phyloP scores from a whole-genome alignment of 2,113 vertebrate species.

The Channa argus region DNA sequence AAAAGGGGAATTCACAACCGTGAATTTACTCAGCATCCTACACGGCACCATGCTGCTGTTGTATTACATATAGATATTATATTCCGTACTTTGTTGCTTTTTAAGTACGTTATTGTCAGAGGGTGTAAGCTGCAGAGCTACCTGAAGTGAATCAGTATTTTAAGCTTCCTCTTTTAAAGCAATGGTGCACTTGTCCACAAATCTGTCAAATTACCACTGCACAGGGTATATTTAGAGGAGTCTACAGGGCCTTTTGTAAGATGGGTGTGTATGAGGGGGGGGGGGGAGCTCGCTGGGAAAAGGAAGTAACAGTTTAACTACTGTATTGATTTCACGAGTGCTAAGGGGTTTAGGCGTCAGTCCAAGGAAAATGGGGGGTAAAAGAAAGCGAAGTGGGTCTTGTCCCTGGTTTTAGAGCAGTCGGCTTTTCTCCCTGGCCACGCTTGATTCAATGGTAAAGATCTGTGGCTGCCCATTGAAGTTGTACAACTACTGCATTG shows the following conservation, averaged over 20 bases:
- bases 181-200: slow-evolving; percentile 64
- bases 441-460: slow-evolving; percentile 73
- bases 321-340: slow-evolving; percentile 79
- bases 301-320: slow-evolving; percentile 82
- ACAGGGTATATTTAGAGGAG: slow-evolving; percentile 65
- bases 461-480: slow-evolving; percentile 74
- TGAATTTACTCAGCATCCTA: slow-evolving; percentile 3
- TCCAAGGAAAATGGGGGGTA: slow-evolving; percentile 72
- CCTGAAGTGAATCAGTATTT: slow-evolving; percentile 57
- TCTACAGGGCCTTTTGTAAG: slow-evolving; percentile 65
- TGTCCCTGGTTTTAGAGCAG: slow-evolving; percentile 58
- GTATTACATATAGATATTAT: slow-evolving; percentile 11
- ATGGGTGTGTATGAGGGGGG: not conserved
- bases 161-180: slow-evolving; percentile 59
- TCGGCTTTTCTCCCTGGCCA: slow-evolving; percentile 55
- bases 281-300: slow-evolving; percentile 43
- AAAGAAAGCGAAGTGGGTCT: slow-evolving; percentile 61
- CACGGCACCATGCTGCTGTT: slow-evolving; percentile 6
- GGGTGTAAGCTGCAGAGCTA: slow-evolving; percentile 23
- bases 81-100: slow-evolving; percentile 18
- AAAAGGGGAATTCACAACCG: slow-evolving; percentile 1
- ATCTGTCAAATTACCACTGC: slow-evolving; percentile 74
- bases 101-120: slow-evolving; percentile 44
- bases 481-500: slow-evolving; percentile 74
- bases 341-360: slow-evolving; percentile 73